phyloP scores from a whole-genome alignment of 2,113 vertebrate genomes.

The Anser brachyrhynchus region DNA sequence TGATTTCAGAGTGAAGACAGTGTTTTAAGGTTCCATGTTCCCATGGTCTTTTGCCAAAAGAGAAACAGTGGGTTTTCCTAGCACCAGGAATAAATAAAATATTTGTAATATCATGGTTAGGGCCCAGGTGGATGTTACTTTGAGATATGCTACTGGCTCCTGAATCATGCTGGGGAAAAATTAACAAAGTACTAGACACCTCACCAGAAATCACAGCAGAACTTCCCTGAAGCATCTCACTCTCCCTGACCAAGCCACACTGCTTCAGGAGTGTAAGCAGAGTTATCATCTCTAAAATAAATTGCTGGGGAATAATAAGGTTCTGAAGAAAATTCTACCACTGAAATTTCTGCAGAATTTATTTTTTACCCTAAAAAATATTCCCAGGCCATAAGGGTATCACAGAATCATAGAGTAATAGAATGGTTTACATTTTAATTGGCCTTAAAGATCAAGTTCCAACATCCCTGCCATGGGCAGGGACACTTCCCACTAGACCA shows the following conservation, averaged over 20 bases:
- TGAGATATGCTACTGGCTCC: background rate
- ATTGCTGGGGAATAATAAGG: fast-evolving
- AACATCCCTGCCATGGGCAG: too few species aligned
- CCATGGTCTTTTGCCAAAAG: background rate
- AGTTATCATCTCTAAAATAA: background rate
- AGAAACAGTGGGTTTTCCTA: background rate
- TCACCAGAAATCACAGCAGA: background rate
- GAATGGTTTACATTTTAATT: too few species aligned
- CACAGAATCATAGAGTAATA: too few species aligned
- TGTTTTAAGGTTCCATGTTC: background rate
- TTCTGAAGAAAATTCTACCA: background rate
- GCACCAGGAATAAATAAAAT: background rate
- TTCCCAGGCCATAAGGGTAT: background rate
- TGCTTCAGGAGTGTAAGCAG: background rate
- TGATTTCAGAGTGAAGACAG: background rate
- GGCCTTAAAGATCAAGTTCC: too few species aligned
- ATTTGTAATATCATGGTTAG: background rate
- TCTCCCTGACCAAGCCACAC: background rate
- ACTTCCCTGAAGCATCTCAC: background rate
- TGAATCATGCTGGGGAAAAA: background rate
- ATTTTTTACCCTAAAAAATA: background rate
- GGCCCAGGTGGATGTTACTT: background rate
- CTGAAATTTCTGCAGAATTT: background rate
- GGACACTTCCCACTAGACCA: too few species aligned
- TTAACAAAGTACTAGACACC: background rate